phyloP scores from a whole-genome alignment of 2,888 invertebrate species.

The Lutraria lutraria region DNA sequence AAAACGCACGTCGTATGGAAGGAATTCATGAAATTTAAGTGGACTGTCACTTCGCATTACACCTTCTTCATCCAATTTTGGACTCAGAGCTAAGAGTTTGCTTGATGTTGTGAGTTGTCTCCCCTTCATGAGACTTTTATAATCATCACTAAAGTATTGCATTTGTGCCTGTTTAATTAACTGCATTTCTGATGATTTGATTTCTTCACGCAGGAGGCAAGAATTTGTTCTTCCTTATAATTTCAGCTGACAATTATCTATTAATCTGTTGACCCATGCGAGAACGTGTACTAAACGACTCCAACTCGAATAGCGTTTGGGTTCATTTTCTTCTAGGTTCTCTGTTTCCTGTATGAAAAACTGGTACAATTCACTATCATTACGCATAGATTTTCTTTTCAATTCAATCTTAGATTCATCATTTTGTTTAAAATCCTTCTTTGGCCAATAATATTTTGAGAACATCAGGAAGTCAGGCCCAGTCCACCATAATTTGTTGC shows the following conservation, averaged over 20 bases:
- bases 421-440: conserved; percentile 24
- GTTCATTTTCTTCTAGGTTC: conserved; percentile 9
- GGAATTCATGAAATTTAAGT: conserved; percentile 14
- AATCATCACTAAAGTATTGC: conserved; percentile 39
- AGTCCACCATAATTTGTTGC: conserved; percentile 38
- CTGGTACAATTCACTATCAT: conserved; percentile 2
- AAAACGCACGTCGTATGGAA: background rate
- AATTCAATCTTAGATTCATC: conserved; percentile 13
- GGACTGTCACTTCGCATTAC: background rate
- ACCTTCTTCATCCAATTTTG: conserved; percentile 18
- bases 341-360: background rate
- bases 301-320: conserved; percentile 53
- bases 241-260: conserved; percentile 48
- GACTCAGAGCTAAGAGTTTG: background rate
- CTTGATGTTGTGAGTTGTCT: conserved; percentile 5
- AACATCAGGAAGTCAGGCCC: conserved; percentile 33
- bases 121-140: conserved; percentile 5
- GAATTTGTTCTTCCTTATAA: conserved; percentile 11
- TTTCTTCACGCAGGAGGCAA: conserved; percentile 33
- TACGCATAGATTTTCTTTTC: background rate
- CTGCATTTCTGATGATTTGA: conserved; percentile 32
- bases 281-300: background rate
- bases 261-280: conserved; percentile 50
- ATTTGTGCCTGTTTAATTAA: conserved; percentile 39
- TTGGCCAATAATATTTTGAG: conserved; percentile 36